A percentile compares a stretch with the other conserved stretches of the same genome.
phyloP scores from a whole-genome alignment of 1,140 invertebrate species.

The Theocolax elegans region DNA sequence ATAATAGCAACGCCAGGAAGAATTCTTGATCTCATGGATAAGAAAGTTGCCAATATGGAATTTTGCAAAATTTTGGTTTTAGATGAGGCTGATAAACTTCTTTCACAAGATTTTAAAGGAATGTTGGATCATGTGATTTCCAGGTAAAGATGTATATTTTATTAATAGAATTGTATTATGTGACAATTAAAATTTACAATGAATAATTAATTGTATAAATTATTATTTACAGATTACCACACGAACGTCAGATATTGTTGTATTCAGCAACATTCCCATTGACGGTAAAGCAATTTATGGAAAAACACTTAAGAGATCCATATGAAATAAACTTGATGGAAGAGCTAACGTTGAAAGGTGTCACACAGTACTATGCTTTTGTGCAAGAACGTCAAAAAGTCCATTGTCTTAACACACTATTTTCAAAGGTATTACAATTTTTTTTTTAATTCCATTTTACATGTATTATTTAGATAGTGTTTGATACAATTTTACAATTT shows the following conservation, averaged over 20 bases:
- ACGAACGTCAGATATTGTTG: slow-evolving; percentile 95
- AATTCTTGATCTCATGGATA: slow-evolving; percentile 99
- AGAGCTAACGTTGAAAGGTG: slow-evolving; percentile 98
- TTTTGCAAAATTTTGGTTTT: slow-evolving; percentile 96
- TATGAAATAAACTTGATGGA: slow-evolving; percentile 99
- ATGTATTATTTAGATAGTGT: no score
- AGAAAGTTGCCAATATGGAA: slow-evolving; percentile 95
- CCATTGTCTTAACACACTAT: slow-evolving; percentile 99
- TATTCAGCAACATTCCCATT: slow-evolving; percentile 99
- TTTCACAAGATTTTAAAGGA: slow-evolving; percentile 99
- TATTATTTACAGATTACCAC: slow-evolving; percentile 77
- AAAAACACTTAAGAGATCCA: slow-evolving; percentile 94
- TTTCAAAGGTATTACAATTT: slow-evolving; percentile 88
- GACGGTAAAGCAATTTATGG: slow-evolving; percentile 99
- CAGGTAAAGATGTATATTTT: slow-evolving; percentile 64
- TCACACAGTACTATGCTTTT: slow-evolving; percentile 99
- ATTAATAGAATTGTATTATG: background rate
- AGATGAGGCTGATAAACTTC: slow-evolving; percentile 98
- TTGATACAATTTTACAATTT: no score
- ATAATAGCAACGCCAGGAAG: slow-evolving; percentile 99
- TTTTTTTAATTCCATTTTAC: no score
- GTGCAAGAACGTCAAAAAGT: slow-evolving; percentile 99
- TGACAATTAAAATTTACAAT: background rate
- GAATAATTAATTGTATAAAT: slow-evolving; percentile 14
- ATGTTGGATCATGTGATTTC: slow-evolving; percentile 97